Base-by-base conservation (phyloP, 2,113 vertebrate genomes). In the Hepsetus odoe region DNA sequence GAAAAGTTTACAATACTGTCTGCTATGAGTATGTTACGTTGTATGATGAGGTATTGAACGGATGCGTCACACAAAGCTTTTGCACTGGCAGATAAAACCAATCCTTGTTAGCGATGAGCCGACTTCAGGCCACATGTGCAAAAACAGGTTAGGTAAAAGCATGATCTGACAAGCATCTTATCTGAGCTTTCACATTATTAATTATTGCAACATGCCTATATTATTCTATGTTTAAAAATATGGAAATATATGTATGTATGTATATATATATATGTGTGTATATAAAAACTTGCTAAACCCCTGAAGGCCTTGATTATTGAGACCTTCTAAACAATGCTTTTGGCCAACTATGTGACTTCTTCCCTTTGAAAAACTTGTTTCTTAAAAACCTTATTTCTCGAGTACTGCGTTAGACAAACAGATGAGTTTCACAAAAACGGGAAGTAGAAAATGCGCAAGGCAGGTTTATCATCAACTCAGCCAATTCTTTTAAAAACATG, bases 201-300 rank as follows among this genome's bases (percentile, higher is more conserved):
- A 88, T 92, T 94, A 94, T 93, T 94, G 92, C 93, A 93, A 93
- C 93, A 93, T 94, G 93, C 92, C 92, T 93, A 92, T 92, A 92
- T 92, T 91, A 92, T 91, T 93, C 89, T 92, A 92, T 89, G 90
- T 88, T 91, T 89, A 86, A 92, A 92, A 92, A 92, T 87, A 90
- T 91, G 89, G 86, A 92, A 92, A 92, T 76, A 79, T 79, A 49
- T 55, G 66, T 78, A 51, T 67, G 33, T 69, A 69, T 56, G 55
- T 53, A 65, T 67, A 80, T 67, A 77, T 76, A 66, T 49, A 77
- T 58, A 78, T 68, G 22, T 61, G 42, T n/a, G n/a, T 91, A 71
- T 80, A 91, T 86, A 90, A 88, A 89, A 26, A 68, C 76, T 86
- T 90, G 74, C 87, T 78, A 90, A 49, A 65, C 40, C 74, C 33